Conservation (phyloP, 1,140 invertebrate species). For the Neodiprion virginianus region DNA sequence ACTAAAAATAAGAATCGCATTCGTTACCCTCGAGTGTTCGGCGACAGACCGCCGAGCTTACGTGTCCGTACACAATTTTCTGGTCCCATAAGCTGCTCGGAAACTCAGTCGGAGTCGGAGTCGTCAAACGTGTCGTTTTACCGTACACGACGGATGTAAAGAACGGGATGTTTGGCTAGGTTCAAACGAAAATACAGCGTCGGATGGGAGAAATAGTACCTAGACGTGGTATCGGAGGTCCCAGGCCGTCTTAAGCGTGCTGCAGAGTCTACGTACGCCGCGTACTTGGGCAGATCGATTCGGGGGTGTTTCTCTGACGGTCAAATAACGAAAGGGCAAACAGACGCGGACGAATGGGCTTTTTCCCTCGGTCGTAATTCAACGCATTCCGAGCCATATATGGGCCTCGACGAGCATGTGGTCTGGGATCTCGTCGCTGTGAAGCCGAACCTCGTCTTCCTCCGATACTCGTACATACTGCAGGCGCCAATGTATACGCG, state of each 20-base stretch:
- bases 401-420: neutral
- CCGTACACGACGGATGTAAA: neutral
- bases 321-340: neutral
- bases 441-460: too few relatives aligned
- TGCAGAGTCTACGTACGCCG: neutral
- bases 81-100: too few relatives aligned
- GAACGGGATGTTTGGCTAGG: neutral
- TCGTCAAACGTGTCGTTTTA: too few relatives aligned
- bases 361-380: neutral
- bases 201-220: neutral
- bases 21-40: too few relatives aligned
- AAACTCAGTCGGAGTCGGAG: too few relatives aligned
- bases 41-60: too few relatives aligned
- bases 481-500: too few relatives aligned
- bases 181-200: neutral
- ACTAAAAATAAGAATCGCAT: too few relatives aligned
- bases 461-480: too few relatives aligned
- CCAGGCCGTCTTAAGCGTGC: neutral
- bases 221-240: neutral
- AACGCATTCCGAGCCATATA: constrained; percentile 5
- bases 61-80: too few relatives aligned
- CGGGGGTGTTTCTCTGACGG: too few relatives aligned
- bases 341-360: neutral
- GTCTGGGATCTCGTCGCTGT: neutral
- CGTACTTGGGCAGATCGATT: too few relatives aligned